phyloP scores from a whole-genome alignment of 1,140 invertebrate species.

The Hypsibius dujardini region DNA sequence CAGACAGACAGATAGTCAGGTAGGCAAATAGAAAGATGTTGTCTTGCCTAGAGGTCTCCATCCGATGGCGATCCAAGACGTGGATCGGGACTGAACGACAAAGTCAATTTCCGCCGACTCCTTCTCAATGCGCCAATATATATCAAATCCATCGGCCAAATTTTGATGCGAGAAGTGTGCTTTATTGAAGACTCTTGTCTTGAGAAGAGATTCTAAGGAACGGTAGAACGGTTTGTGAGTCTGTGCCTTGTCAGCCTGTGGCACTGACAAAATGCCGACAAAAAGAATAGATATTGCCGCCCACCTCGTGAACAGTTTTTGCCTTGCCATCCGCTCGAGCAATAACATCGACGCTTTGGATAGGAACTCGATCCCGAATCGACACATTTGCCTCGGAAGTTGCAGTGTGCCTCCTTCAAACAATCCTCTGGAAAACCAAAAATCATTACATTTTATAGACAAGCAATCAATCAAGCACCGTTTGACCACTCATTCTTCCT shows the following conservation, averaged over 20 bases:
- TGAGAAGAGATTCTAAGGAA: not conserved
- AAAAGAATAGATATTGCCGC: too few species aligned
- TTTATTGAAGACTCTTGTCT: conserved; percentile 2
- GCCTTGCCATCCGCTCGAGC: not conserved
- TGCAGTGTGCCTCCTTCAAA: not conserved
- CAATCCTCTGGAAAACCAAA: not conserved
- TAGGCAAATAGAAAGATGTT: too few species aligned
- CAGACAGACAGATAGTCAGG: too few species aligned
- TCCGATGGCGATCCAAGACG: conserved; percentile 63
- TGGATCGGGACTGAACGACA: conserved; percentile 58
- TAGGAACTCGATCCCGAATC: not conserved
- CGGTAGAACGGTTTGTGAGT: not conserved
- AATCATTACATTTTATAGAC: not conserved
- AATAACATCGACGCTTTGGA: not conserved
- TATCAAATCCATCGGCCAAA: not conserved
- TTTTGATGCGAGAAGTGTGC: not conserved
- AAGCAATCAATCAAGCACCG: not conserved
- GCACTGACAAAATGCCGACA: not conserved
- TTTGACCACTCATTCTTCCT: too few species aligned
- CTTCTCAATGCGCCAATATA: conserved; percentile 26
- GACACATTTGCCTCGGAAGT: conserved; percentile 2
- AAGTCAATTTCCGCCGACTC: conserved; percentile 63
- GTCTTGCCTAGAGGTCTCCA: conserved; percentile 46
- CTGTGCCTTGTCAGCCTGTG: not conserved
- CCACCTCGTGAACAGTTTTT: not conserved